Base-by-base conservation (phyloP, 2,113 vertebrate genomes). In the Speoplatyrhinus poulsoni region DNA sequence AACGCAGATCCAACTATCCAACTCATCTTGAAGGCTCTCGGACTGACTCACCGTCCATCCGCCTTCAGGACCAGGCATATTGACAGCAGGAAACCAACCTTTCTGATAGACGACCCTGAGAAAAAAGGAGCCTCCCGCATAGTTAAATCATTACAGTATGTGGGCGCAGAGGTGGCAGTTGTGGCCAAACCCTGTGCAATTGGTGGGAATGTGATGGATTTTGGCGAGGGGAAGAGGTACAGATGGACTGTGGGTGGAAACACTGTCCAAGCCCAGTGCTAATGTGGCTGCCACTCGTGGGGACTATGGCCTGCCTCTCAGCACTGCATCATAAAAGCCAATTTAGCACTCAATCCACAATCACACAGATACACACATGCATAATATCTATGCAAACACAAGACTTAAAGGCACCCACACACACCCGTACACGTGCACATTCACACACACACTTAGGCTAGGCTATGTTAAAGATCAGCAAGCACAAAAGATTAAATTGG, bases 191-290 rank as follows among this genome's bases (percentile, higher is more conserved):
- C 69, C 73, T 53, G 57, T 65, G 64, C 71, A 62, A 84, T 82
- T 67, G 83, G 73, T 79, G 63, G 78, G 80, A 77, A 78, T 69
- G 72, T 78, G 68, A 76, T 71, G 68, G 77, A 73, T 81, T 72
- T 77, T 86, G 82, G 79, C 81, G 57, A 62, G 19, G 65, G 76
- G 76, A 60, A 74, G 65, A 50, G 61, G 70, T 82, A 72, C 85
- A 89, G 87, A 89, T 87, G 84, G 82, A 73, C 69, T 76, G 68
- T 66, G 76, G 79, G 77, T 73, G 72, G 72, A 70, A 77, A 69
- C 63, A 1, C 67, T 64, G 76, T 79, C 74, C 78, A 76, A 78
- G 65, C 67, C 60, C 59, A 57, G 62, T 4, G 19, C 12, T 9
- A 69, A 71, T 56, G 11, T 61, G 59, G 73, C 75, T 52, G 61